Evolutionary conservation across 2,797 vertebrate species (phyloP).

Genomic region (Acestrorhynchus altus): DNA sequence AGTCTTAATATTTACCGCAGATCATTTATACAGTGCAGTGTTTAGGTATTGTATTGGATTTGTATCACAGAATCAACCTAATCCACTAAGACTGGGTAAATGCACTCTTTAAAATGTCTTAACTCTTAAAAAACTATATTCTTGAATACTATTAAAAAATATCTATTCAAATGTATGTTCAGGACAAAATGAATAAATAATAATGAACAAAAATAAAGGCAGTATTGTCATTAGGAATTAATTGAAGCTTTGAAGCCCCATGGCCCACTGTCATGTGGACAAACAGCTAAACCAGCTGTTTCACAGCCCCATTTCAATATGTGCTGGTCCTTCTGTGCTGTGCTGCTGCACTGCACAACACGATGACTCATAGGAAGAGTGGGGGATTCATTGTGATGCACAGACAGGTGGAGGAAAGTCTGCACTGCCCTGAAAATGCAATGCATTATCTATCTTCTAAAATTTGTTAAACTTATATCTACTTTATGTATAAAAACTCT

Average conservation of each 20-base stretch:
- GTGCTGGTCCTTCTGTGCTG: conserved; percentile 22
- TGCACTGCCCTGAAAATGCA: conserved; percentile 18
- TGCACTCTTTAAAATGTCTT: no score
- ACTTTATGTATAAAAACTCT: no score
- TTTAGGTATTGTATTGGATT: neutral
- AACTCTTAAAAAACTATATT: no score
- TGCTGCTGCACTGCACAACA: conserved; percentile 44
- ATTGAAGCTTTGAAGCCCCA: neutral
- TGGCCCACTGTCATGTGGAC: conserved; percentile 55
- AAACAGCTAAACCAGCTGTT: neutral
- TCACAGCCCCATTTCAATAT: neutral
- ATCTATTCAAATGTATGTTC: no score
- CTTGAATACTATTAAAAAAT: no score
- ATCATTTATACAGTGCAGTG: neutral
- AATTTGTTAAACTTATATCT: no score
- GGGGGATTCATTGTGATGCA: conserved; percentile 29
- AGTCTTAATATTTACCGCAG: neutral
- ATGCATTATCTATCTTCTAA: neutral
- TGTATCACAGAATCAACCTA: neutral
- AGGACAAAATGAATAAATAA: no score
- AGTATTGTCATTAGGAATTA: neutral
- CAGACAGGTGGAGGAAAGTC: conserved; percentile 23
- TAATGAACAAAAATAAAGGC: no score
- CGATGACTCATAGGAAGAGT: conserved; percentile 61
- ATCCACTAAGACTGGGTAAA: no score